phyloP scores from a whole-genome alignment of 1,140 invertebrate species.

The Asbolus verrucosus region DNA sequence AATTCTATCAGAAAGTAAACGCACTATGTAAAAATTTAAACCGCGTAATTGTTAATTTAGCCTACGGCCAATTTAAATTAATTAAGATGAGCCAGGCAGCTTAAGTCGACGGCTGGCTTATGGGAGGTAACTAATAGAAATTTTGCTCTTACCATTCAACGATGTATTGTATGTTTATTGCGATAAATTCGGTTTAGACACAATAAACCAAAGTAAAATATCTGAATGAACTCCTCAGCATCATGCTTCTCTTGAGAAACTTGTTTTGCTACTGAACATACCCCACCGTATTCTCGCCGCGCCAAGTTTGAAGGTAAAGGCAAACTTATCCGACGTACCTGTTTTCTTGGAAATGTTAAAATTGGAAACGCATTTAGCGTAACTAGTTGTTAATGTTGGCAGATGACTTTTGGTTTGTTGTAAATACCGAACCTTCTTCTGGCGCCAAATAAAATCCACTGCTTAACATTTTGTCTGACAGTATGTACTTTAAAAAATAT shows the following conservation, averaged over 20 bases:
- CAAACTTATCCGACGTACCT: no score
- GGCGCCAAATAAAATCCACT: no score
- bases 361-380: no score
- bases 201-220: constrained; percentile 41
- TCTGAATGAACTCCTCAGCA: constrained; percentile 44
- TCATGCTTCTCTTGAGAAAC: constrained; percentile 51
- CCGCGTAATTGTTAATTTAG: constrained; percentile 43
- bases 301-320: constrained; percentile 49
- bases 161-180: constrained; percentile 6
- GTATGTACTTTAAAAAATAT: no score
- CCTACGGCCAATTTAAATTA: constrained; percentile 41
- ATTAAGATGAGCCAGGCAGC: neutral
- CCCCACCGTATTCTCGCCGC: constrained; percentile 48
- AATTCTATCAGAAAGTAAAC: neutral
- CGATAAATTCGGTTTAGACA: constrained; percentile 22
- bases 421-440: no score
- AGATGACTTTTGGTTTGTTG: no score
- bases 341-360: no score
- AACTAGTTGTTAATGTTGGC: no score
- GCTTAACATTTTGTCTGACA: no score
- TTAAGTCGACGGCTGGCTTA: neutral
- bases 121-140: constrained; percentile 6
- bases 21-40: constrained; percentile 20
- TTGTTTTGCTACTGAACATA: constrained; percentile 55
- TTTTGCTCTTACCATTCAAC: constrained; percentile 12